Percentiles rank a stretch among this genome's conserved stretches.
phyloP scores from a whole-genome alignment of 2,888 invertebrate species.

The Strigamia maritima region DNA sequence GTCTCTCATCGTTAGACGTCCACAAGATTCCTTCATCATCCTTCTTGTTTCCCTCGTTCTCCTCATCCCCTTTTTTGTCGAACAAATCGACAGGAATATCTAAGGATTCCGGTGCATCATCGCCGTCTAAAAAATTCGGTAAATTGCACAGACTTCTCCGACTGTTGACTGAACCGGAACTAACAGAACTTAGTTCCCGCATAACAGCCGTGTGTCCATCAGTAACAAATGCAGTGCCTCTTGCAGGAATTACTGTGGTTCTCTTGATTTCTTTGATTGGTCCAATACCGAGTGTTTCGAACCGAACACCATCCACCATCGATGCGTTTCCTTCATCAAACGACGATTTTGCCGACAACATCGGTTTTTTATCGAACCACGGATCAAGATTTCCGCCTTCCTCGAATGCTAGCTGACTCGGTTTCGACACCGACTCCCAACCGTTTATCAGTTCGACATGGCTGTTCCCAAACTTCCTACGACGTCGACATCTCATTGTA shows the following conservation, averaged over 20 bases:
- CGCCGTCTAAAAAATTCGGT: not conserved
- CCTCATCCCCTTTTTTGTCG: not conserved
- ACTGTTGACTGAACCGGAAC: not conserved
- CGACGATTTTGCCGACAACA: not conserved
- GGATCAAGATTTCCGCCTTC: not conserved
- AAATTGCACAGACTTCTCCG: not conserved
- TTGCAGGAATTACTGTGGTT: slow-evolving; percentile 35
- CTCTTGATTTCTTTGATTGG: slow-evolving; percentile 35
- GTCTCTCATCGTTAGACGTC: slow-evolving; percentile 42
- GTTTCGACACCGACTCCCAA: slow-evolving; percentile 25
- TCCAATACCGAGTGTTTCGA: slow-evolving; percentile 31
- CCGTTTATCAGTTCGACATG: slow-evolving; percentile 31
- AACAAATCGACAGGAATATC: slow-evolving; percentile 37
- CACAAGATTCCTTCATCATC: slow-evolving; percentile 39
- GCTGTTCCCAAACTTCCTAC: not conserved
- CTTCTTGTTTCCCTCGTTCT: not conserved
- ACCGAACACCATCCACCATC: slow-evolving; percentile 9
- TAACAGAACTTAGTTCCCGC: slow-evolving; percentile 36
- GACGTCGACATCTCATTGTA: slow-evolving; percentile 40
- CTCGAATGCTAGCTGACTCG: not conserved
- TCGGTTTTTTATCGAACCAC: not conserved
- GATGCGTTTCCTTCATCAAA: not conserved
- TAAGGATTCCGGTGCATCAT: slow-evolving; percentile 22
- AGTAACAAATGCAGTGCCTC: slow-evolving; percentile 31
- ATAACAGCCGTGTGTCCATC: slow-evolving; percentile 38